Conservation (phyloP, 2,797 vertebrate genomes). For the Alcedo quadribrachys region DNA sequence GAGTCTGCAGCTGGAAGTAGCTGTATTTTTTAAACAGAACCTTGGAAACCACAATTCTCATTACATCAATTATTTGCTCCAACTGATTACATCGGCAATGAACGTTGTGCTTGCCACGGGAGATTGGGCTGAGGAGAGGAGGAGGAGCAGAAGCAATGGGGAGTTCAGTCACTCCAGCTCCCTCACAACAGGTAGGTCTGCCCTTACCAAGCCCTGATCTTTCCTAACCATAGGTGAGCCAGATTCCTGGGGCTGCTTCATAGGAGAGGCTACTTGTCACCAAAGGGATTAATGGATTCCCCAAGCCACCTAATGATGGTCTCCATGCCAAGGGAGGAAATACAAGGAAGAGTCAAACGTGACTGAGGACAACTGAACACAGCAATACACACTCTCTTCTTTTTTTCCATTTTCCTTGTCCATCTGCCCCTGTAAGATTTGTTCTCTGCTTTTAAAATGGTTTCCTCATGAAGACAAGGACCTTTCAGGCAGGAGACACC, state of each 20-base stretch:
- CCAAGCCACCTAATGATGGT: background rate
- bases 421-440: background rate
- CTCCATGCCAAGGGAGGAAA: background rate
- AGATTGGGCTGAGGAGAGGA: background rate
- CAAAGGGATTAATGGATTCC: background rate
- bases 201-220: background rate
- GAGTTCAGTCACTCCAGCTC: background rate
- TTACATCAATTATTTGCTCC: constrained; percentile 1
- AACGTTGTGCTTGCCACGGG: background rate
- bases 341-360: background rate
- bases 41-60: background rate
- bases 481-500: background rate
- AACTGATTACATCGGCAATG: fast-evolving
- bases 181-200: background rate
- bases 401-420: background rate
- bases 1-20: constrained; percentile 9
- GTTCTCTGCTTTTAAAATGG: background rate
- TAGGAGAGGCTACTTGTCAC: background rate
- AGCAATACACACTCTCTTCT: background rate
- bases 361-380: background rate
- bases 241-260: background rate
- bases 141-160: background rate
- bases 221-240: background rate
- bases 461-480: background rate
- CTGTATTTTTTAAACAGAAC: constrained; percentile 15